Conservation (phyloP, 2,888 invertebrate genomes). For the Isoperla grammatica region DNA sequence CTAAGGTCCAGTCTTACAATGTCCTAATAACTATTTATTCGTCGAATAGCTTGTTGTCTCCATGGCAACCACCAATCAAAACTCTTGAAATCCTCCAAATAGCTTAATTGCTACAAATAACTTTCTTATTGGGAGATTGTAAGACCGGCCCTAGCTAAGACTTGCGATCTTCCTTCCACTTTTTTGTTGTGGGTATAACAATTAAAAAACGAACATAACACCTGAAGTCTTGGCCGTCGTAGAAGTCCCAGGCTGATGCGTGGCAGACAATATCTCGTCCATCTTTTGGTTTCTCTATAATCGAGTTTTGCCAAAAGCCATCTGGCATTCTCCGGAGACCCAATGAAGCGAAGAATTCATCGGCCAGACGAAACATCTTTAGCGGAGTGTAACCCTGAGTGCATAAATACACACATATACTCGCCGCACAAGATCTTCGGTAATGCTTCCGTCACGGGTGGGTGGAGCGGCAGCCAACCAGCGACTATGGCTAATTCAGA, state of each 20-base stretch:
- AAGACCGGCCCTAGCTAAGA: neutral
- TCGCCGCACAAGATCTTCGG: no score
- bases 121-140: no score
- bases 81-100: no score
- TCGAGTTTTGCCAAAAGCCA: constrained; percentile 78
- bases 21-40: no score
- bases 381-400: constrained; percentile 65
- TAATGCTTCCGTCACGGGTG: no score
- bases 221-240: constrained; percentile 74
- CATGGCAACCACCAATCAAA: no score
- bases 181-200: neutral
- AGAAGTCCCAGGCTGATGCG: constrained; percentile 88
- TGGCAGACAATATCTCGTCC: constrained; percentile 73
- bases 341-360: constrained; percentile 79
- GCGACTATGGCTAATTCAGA: no score
- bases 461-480: no score
- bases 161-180: neutral
- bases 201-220: constrained; percentile 40
- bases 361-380: constrained; percentile 78
- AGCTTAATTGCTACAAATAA: no score
- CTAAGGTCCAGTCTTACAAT: no score
- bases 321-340: constrained; percentile 76
- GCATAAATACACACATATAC: no score
- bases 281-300: constrained; percentile 72
- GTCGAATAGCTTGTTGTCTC: no score